Evolutionary conservation across 2,113 vertebrate species (phyloP).

Genomic region (Otis tarda): DNA sequence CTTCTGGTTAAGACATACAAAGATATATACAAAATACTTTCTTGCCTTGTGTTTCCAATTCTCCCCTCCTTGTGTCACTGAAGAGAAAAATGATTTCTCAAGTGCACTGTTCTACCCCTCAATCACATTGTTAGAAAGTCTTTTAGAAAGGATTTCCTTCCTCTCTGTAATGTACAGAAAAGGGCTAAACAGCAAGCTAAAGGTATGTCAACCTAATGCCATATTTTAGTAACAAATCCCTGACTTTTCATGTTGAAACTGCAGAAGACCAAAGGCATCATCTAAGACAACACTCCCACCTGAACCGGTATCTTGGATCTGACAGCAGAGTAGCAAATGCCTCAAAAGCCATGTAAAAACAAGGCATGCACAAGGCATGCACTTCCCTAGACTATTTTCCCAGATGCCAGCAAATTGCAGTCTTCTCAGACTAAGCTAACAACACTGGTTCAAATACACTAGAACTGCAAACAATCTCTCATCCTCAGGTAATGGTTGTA

Average conservation of each 20-base stretch:
- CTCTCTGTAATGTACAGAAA: neutral
- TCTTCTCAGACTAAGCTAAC: neutral
- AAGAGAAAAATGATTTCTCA: neutral
- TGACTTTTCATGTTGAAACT: neutral
- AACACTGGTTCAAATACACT: neutral
- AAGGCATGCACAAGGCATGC: neutral
- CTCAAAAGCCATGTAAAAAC: neutral
- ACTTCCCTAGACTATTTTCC: neutral
- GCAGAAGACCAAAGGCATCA: neutral
- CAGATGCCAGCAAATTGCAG: neutral
- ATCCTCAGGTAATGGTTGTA: neutral
- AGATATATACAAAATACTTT: neutral
- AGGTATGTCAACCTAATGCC: neutral
- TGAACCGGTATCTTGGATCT: neutral
- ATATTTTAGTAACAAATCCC: neutral
- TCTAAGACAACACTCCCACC: neutral
- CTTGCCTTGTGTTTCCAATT: neutral
- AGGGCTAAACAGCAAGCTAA: neutral
- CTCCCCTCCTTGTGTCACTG: neutral
- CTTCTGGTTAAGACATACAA: neutral
- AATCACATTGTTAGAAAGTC: neutral
- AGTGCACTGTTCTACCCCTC: neutral
- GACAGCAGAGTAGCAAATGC: neutral
- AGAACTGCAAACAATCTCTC: neutral
- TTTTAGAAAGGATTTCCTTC: neutral